Percentiles rank a stretch among this genome's conserved stretches.
Conservation (phyloP, 1,140 invertebrate species). For the Tetragonula clypearis region DNA sequence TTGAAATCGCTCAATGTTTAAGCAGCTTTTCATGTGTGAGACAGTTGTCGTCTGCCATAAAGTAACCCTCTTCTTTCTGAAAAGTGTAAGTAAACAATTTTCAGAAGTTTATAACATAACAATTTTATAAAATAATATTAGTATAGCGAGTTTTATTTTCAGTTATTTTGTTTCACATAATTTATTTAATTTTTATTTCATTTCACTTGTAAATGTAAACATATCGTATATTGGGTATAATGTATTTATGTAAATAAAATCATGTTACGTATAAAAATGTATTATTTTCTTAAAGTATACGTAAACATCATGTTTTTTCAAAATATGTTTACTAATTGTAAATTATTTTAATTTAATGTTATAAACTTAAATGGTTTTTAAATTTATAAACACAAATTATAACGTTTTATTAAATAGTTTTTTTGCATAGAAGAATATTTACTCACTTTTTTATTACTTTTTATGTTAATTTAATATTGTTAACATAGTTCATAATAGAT, state of each 20-base stretch:
- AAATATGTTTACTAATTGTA: background rate
- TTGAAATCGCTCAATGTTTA: background rate
- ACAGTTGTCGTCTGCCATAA: slow-evolving; percentile 55
- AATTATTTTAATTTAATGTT: background rate
- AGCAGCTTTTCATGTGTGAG: background rate
- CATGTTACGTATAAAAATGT: background rate
- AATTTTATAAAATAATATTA: background rate
- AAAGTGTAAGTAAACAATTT: slow-evolving; percentile 46
- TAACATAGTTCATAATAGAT: background rate
- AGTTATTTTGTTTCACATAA: background rate
- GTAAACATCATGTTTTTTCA: background rate
- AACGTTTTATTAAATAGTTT: background rate
- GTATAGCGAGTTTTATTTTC: background rate
- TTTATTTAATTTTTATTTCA: background rate
- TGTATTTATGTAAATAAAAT: slow-evolving; percentile 6
- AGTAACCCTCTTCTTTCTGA: slow-evolving; percentile 41
- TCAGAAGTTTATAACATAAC: background rate
- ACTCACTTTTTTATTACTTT: background rate
- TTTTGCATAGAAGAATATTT: background rate
- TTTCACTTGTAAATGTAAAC: background rate
- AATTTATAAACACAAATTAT: background rate
- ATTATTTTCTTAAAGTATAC: background rate
- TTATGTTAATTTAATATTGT: background rate
- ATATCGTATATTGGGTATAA: background rate
- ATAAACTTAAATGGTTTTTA: background rate